Conservation (phyloP, 2,113 vertebrate genomes). For the Apodemus speciosus region DNA sequence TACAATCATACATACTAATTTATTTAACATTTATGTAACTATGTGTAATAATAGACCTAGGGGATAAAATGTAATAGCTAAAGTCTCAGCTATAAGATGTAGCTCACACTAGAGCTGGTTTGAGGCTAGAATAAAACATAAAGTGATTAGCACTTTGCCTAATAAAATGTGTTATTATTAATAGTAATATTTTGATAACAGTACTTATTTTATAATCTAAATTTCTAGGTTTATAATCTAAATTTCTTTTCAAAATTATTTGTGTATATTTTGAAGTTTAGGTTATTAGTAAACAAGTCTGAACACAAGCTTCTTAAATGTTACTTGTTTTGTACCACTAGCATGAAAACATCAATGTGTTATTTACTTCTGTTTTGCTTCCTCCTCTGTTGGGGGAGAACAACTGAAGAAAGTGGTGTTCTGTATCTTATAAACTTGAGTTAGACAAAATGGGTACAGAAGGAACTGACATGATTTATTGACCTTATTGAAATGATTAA, state of each 20-base stretch:
- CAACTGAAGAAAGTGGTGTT: neutral
- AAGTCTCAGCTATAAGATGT: conserved; percentile 57
- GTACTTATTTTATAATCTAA: neutral
- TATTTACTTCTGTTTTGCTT: conserved; percentile 1
- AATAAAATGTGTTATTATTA: conserved; percentile 33
- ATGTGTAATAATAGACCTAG: conserved; percentile 43
- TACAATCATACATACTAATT: conserved; percentile 45
- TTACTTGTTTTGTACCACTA: conserved; percentile 31
- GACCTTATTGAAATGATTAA: conserved; percentile 36
- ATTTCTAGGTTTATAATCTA: neutral
- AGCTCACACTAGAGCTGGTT: conserved; percentile 37
- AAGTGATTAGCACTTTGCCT: conserved; percentile 19
- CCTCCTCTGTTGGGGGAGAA: neutral
- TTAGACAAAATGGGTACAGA: conserved; percentile 39
- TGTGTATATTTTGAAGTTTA: conserved; percentile 46
- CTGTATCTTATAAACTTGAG: conserved; percentile 27
- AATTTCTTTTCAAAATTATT: conserved; percentile 1
- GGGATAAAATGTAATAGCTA: conserved; percentile 36
- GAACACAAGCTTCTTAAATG: conserved; percentile 23
- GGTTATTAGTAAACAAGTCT: conserved; percentile 30
- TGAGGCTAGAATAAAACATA: conserved; percentile 37
- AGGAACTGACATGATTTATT: conserved; percentile 15
- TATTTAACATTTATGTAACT: conserved; percentile 54
- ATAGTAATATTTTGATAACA: conserved; percentile 37
- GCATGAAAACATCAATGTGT: conserved; percentile 41